Evolutionary conservation across 2,113 vertebrate species (phyloP).

Genomic region (Camelus bactrianus): DNA sequence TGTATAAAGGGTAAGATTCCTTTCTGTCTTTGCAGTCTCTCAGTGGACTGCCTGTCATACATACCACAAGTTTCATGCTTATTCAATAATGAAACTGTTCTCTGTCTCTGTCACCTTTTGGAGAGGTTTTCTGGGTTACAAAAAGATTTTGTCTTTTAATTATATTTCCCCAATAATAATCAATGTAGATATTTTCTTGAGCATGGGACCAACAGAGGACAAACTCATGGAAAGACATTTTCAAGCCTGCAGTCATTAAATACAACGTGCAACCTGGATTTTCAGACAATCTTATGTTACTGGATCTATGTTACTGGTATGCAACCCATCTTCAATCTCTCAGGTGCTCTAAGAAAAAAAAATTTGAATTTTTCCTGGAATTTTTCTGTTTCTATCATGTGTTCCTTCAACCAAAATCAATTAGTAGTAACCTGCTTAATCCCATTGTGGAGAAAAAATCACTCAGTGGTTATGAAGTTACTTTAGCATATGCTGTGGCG

Average conservation of each 20-base stretch:
- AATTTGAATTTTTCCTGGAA: neutral
- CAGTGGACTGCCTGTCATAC: neutral
- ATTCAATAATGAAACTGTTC: constrained; percentile 14
- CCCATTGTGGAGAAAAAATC: neutral
- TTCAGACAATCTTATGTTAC: neutral
- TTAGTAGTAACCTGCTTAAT: neutral
- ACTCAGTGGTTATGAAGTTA: neutral
- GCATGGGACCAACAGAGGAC: neutral
- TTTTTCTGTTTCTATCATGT: constrained; percentile 25
- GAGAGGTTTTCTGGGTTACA: neutral
- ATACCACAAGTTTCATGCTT: neutral
- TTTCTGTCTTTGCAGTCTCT: neutral
- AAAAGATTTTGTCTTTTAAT: neutral
- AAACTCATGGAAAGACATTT: neutral
- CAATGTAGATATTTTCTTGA: constrained; percentile 37
- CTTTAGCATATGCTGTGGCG: neutral
- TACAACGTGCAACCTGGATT: neutral
- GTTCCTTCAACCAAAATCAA: constrained; percentile 40
- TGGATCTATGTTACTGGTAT: neutral
- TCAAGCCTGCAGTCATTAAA: constrained; percentile 19
- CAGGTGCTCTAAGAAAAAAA: constrained; percentile 5
- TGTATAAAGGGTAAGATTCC: neutral
- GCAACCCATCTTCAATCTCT: neutral
- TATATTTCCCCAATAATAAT: neutral
- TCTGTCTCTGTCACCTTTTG: neutral